Base-by-base conservation (phyloP, 2,797 vertebrate species). In the Gobionotothen gibberifrons region DNA sequence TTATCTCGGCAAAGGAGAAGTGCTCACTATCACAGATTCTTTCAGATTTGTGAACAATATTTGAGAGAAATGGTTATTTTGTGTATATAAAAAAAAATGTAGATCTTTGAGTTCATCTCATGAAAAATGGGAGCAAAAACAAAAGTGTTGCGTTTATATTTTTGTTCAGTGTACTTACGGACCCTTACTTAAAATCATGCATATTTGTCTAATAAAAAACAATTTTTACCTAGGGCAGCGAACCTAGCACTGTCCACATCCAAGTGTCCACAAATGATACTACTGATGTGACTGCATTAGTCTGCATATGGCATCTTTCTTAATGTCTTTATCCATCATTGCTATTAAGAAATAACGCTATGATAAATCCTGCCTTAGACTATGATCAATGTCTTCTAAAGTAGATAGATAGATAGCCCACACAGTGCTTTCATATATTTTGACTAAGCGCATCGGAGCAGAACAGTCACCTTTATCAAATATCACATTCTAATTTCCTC, bases 401-500 rank as follows among this genome's bases (percentile, higher is more conserved):
- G 80, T 53, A 75, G 78, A 77, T 40, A 29, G n/a, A n/a, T n/a
- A n/a, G n/a, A n/a, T n/a, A n/a, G 64, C 21, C 15, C 36, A 71
- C 46, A 17, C 16, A 68, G 14, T 44, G 32, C 22, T 55, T 48
- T 49, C 67, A 47, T 64, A 47, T 64, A 56, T 39, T 69, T 56
- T 69, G 54, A 36, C 73, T 84, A 69, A 63, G 74, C 49, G n/a
- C 53, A 47, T n/a, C 2, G 63, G 64, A 19, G 57, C 69, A 46
- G 39, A 51, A 46, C 32, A 66, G 71, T 75, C 69, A 53, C 36
- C 61, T 51, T 0, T 13, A 61, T 72, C 77, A 83, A 87, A 86
- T 69, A 77, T 47, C 44, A 58, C 76, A 76, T 79, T 79, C 78
- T 77, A 73, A 40, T 75, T 76, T 82, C 63, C 76, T 82, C 67